These are phyloP conservation scores for Gulo gulo DNA, from an alignment of 2,113 vertebrate species.

Conservation along the genomic window DNA sequence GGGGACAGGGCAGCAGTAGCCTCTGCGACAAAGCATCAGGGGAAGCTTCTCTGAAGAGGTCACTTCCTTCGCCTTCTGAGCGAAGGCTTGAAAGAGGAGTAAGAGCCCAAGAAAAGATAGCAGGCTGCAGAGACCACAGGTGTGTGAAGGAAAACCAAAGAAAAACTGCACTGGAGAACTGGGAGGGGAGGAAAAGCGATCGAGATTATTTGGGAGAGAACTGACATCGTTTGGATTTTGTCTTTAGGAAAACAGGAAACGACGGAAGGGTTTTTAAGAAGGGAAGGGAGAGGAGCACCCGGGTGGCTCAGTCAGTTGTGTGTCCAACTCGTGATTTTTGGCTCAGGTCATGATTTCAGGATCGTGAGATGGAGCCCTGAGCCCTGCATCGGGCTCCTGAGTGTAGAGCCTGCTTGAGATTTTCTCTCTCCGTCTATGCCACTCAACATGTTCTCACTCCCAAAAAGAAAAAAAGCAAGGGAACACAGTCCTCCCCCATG, in stretches of 20 bases:
- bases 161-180: not conserved
- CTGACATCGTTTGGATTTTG: not conserved
- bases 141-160: not conserved
- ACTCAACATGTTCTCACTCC: not conserved
- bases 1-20: not conserved
- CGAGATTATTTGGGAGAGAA: not conserved
- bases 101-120: not conserved
- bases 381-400: not conserved
- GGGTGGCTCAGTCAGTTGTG: not conserved
- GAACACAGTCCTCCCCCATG: not conserved
- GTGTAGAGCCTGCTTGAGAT: not conserved
- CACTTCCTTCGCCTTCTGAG: not conserved
- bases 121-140: not conserved
- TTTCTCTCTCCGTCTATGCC: not conserved
- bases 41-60: not conserved
- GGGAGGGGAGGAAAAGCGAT: not conserved
- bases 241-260: not conserved
- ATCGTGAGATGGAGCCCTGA: not conserved
- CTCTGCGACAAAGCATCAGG: not conserved
- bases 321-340: fast-evolving
- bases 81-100: not conserved
- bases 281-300: not conserved
- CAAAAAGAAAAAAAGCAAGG: not conserved
- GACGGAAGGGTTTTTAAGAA: not conserved
- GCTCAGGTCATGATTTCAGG: not conserved